These are phyloP conservation scores for Crocuta crocuta DNA, from an alignment of 2,113 vertebrate genomes.

Conservation along the genomic window DNA sequence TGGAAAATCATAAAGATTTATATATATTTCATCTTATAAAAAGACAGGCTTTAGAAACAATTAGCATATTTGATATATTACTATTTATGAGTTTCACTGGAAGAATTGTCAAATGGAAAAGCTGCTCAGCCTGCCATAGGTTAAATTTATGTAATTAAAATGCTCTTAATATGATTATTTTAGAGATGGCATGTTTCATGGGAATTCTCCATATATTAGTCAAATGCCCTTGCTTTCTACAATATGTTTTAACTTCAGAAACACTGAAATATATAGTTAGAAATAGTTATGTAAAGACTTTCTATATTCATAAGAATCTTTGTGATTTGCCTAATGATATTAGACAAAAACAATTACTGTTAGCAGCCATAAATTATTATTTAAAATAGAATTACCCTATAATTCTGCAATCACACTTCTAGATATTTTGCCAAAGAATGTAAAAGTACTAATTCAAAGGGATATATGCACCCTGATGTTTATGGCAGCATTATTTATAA, in stretches of 20 bases:
- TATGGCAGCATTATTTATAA: not conserved
- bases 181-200: not conserved
- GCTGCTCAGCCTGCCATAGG: not conserved
- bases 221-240: not conserved
- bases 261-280: not conserved
- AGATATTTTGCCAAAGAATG: not conserved
- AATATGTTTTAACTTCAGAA: not conserved
- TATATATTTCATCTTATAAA: not conserved
- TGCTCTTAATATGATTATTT: not conserved
- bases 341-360: not conserved
- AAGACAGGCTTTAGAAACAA: not conserved
- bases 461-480: not conserved
- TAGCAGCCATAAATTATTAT: not conserved
- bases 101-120: not conserved
- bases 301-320: not conserved
- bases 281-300: not conserved
- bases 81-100: not conserved
- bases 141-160: not conserved
- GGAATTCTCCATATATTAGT: not conserved
- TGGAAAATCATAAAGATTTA: not conserved
- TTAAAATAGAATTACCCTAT: not conserved
- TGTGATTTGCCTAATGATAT: not conserved
- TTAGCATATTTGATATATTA: not conserved
- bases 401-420: not conserved
- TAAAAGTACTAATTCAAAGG: not conserved